Conservation (phyloP, 2,797 vertebrate genomes). For the Tenualosa ilisha region DNA sequence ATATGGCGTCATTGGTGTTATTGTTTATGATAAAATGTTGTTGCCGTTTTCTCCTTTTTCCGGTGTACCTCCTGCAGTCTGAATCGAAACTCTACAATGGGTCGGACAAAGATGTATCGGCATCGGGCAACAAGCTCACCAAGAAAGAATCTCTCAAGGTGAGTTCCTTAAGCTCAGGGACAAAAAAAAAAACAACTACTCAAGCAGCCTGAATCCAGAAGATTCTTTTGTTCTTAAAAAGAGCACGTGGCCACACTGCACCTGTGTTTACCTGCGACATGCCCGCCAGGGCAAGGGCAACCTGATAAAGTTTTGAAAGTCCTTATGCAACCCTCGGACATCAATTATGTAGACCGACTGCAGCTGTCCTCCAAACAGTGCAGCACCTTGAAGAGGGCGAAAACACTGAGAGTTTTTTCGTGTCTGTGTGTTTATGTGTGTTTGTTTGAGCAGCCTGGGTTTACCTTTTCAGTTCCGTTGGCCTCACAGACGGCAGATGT, state of each 20-base stretch:
- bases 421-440: not conserved
- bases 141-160: conserved; percentile 99
- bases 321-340: not conserved
- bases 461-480: not conserved
- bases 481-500: conserved; percentile 9
- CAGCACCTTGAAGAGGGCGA: not conserved
- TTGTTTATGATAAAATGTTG: not conserved
- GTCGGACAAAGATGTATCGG: conserved; percentile 91
- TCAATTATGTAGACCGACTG: not conserved
- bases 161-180: not conserved
- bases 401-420: not conserved
- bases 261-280: not conserved
- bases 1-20: not conserved
- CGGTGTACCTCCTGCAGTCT: conserved; percentile 78
- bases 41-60: not conserved
- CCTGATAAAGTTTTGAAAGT: not conserved
- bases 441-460: not conserved
- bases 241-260: not conserved
- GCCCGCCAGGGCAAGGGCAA: not conserved
- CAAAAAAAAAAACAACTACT: no score
- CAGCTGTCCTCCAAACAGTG: conserved; percentile 8
- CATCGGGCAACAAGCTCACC: conserved; percentile 91
- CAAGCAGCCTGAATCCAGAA: not conserved
- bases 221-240: not conserved
- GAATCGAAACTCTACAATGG: conserved; percentile 99